Percentiles rank a stretch among this genome's conserved stretches.
phyloP scores from a whole-genome alignment of 2,797 vertebrate species.

The Peromyscus nudipes region DNA sequence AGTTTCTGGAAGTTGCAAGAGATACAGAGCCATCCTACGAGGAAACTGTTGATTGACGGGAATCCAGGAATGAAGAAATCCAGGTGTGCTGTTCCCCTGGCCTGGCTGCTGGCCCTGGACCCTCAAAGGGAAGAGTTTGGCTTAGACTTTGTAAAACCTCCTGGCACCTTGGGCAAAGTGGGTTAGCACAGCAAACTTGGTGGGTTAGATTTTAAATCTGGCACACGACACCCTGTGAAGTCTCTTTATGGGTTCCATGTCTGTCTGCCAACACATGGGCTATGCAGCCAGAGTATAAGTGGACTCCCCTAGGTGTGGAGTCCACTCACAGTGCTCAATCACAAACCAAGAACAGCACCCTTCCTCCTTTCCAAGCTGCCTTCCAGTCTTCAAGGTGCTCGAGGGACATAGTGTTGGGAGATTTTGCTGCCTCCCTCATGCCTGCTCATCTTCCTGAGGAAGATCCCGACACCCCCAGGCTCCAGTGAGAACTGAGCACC shows the following conservation, averaged over 20 bases:
- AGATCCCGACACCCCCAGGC: background rate
- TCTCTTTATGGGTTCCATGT: background rate
- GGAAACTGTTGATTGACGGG: background rate
- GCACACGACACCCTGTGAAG: background rate
- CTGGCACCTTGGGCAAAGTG: background rate
- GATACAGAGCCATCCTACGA: background rate
- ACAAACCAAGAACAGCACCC: background rate
- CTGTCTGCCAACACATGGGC: background rate
- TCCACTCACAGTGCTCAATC: background rate
- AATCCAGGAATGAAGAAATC: background rate
- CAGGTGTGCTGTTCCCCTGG: background rate
- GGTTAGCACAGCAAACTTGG: background rate
- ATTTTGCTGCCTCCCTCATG: fast-evolving
- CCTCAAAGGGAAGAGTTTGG: background rate
- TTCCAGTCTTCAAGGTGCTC: background rate
- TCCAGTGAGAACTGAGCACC: fast-evolving
- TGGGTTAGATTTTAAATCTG: slow-evolving; percentile 1
- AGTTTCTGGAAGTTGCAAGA: background rate
- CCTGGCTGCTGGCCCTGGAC: background rate
- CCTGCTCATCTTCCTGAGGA: background rate
- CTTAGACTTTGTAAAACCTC: background rate
- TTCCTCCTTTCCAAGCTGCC: background rate
- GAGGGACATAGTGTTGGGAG: background rate
- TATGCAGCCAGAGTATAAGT: fast-evolving
- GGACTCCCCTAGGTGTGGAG: fast-evolving